A percentile compares a stretch with the other conserved stretches of the same genome.
These are phyloP conservation scores for Hippocampus zosterae DNA, from an alignment of 2,113 vertebrate genomes.

Conservation along the genomic window DNA sequence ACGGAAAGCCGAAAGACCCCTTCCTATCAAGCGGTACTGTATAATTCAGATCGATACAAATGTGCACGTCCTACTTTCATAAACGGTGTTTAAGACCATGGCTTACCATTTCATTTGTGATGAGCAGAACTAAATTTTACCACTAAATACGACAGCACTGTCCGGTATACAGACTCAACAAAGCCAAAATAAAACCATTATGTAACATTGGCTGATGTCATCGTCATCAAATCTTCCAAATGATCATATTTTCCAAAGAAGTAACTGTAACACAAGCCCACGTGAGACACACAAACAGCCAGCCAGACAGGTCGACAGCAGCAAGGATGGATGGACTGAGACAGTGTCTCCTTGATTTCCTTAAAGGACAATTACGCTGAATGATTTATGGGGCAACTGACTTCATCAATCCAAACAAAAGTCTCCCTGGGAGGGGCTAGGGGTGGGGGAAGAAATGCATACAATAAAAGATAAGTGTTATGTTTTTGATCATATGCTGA, in stretches of 20 bases:
- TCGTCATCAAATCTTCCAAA: slow-evolving; percentile 37
- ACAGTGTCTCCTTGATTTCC: slow-evolving; percentile 61
- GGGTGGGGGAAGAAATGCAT: slow-evolving; percentile 13
- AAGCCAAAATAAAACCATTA: slow-evolving; percentile 48
- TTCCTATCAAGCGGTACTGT: slow-evolving; percentile 1
- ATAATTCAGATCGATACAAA: background rate
- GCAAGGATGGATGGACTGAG: slow-evolving; percentile 58
- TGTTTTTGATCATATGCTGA: slow-evolving; percentile 18
- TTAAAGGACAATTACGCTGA: slow-evolving; percentile 69
- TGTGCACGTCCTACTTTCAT: background rate
- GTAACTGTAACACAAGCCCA: background rate
- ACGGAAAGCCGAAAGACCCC: slow-evolving; percentile 22
- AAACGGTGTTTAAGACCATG: background rate
- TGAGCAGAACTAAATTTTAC: background rate
- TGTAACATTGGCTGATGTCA: slow-evolving; percentile 44
- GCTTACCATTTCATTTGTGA: background rate
- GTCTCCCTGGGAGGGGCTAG: slow-evolving; percentile 1
- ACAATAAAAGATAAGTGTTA: slow-evolving; percentile 19
- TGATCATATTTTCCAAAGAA: slow-evolving; percentile 40
- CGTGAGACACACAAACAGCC: slow-evolving; percentile 18
- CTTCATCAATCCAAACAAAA: slow-evolving; percentile 51
- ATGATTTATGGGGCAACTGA: slow-evolving; percentile 69
- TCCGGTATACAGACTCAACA: slow-evolving; percentile 28
- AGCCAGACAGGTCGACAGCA: slow-evolving; percentile 39
- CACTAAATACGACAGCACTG: slow-evolving; percentile 9